phyloP scores from a whole-genome alignment of 1,140 invertebrate genomes.

The Drosophila repleta region DNA sequence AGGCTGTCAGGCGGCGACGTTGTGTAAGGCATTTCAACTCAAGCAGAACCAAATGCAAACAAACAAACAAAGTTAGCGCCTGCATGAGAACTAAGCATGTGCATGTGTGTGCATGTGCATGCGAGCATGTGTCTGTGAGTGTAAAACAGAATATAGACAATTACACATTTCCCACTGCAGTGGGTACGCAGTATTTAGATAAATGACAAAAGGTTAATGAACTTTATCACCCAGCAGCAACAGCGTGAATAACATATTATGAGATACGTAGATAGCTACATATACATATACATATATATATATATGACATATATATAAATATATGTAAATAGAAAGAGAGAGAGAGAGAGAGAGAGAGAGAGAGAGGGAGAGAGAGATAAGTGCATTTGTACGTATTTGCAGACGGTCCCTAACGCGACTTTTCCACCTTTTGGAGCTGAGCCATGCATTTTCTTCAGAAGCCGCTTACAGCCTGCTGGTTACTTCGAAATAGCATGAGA shows the following conservation, averaged over 20 bases:
- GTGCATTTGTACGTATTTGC: constrained; percentile 42
- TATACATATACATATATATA: constrained; percentile 11
- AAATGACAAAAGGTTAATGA: constrained; percentile 80
- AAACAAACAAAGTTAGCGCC: constrained; percentile 62
- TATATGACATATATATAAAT: background rate
- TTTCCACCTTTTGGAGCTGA: constrained; percentile 42
- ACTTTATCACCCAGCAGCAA: constrained; percentile 71
- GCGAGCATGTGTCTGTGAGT: constrained; percentile 42
- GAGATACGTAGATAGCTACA: constrained; percentile 19
- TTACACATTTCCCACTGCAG: constrained; percentile 74
- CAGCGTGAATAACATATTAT: constrained; percentile 58
- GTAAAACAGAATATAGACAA: constrained; percentile 78
- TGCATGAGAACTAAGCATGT: constrained; percentile 19
- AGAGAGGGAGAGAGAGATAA: background rate
- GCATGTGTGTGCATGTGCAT: constrained; percentile 9
- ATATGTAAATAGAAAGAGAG: background rate
- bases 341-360: background rate
- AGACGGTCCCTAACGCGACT: constrained; percentile 24
- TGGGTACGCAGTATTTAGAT: constrained; percentile 61
- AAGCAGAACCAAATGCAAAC: constrained; percentile 66
- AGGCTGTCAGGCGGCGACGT: constrained; percentile 33
- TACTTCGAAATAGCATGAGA: background rate
- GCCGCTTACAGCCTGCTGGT: constrained; percentile 14
- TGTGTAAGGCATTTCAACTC: constrained; percentile 55
- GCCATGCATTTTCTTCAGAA: constrained; percentile 36